phyloP scores from a whole-genome alignment of 2,888 invertebrate genomes.

The Phengaris arion region DNA sequence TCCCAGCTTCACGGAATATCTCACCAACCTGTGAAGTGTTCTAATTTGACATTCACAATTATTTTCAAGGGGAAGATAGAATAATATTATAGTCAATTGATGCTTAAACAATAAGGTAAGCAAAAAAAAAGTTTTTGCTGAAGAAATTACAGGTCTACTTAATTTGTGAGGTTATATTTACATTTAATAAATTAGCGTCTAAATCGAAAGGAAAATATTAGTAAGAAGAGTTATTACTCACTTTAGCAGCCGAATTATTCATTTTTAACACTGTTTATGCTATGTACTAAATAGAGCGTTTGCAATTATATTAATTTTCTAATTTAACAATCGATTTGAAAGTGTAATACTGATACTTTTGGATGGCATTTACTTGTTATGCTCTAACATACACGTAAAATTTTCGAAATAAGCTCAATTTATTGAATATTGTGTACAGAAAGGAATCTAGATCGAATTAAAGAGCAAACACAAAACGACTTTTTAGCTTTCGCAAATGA shows the following conservation, averaged over 20 bases:
- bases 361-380: not conserved
- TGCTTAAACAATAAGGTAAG: not conserved
- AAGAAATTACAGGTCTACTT: too few species aligned
- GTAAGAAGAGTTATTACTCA: conserved; percentile 37
- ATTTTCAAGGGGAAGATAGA: not conserved
- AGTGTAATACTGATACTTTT: not conserved
- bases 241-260: conserved; percentile 55
- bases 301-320: not conserved
- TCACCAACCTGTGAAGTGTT: conserved; percentile 89
- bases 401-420: not conserved
- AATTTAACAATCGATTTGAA: not conserved
- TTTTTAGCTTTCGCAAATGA: not conserved
- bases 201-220: not conserved
- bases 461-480: not conserved
- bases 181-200: not conserved
- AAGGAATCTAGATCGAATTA: not conserved
- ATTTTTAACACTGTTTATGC: conserved; percentile 36
- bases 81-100: not conserved
- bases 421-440: not conserved
- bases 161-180: conserved; percentile 1
- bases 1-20: conserved; percentile 96
- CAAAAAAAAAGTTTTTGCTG: not conserved
- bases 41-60: conserved; percentile 13
- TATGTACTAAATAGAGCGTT: not conserved
- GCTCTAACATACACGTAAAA: not conserved